Base-by-base conservation (phyloP, 2,888 invertebrate genomes). In the Leptinotarsa tumamoca region DNA sequence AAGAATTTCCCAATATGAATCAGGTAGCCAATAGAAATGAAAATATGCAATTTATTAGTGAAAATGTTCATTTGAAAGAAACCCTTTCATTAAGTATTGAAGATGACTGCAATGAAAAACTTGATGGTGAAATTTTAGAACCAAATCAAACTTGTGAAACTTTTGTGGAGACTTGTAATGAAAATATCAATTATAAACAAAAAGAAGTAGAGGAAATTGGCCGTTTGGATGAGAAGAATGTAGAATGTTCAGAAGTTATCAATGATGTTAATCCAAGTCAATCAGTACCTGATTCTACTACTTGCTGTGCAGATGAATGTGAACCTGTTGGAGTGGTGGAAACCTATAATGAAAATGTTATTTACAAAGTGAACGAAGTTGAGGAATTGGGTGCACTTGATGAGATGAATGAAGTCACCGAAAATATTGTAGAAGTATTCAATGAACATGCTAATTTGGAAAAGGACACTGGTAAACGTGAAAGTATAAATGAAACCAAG, bases 271-370 rank as follows among this genome's bases (percentile, higher is more conserved):
- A 63, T 63, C 17, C n/a, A 17, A 63, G 33, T 2, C 63, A 5
- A 23, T 13, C 23, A 23, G 15, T 23, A 58, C n/a, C 33, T 63
- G 63, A 63, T 7, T n/a, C 15, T n/a, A 17, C 27, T 18, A 14
- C 13, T n/a, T 10, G 58, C 5, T 18, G 18, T 63, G 4, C 1
- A 43, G n/a, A 63, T 0, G 33, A 14, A 43, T 33, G 63, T 63
- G n/a, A 63, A 63, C 13, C 43, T 63, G 63, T 10, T 33, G 13
- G 13, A 7, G 2, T 43, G 10, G 33, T 18, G 33, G 63, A 63
- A 14, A 63, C n/a, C 3, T 43, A 1, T 63, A 63, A 63, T 63
- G 63, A 63, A 63, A 43, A 63, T 63, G 63, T 63, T 27, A 17
- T 5, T 63, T 13, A 63, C n/a, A 43, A 63, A n/a, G 17, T 63